Evolutionary conservation across 2,797 vertebrate genomes (phyloP), one percentile per base, ranked within the genome.

Genomic region (Gobio occitaniae): DNA sequence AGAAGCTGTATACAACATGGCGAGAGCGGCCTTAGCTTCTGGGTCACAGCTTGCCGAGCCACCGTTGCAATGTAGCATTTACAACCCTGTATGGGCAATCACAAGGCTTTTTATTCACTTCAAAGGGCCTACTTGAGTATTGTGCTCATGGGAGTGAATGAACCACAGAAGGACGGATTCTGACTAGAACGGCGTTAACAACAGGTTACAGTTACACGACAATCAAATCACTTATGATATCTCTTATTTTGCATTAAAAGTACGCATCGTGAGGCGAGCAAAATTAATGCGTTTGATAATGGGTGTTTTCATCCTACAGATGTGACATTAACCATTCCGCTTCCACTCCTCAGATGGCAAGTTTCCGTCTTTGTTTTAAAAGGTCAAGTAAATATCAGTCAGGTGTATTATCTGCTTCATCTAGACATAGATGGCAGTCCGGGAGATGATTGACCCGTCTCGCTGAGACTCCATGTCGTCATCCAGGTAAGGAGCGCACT

Each of bases 391-490:
- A 71, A 78, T 29, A 65, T 85, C 65, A 65, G 41, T 76, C 44
- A 56, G 66, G 25, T 47, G 47, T 44, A 54, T 63, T 25, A 15
- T 36, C 71, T 25, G 36, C 1, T 19, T 41, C n/a, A 17, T 78
- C 94, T 88, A 97, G 89, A 97, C 97, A 1, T 97, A 97, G 86
- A 97, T 97, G 3, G 97, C 96, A 87, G 95, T 95, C 91, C 96
- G 94, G 70, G 96, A 97, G 87, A 98, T 97, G 89, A 98, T 95
- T 1, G 97, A 97, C 56, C 97, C 97, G 0, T 97, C 97, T 80
- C 96, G 93, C 88, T 97, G 97, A 10, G 97, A 97, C 92, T 98
- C 97, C 97, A 97, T 97, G 93, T 97, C 96, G 12, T 95, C 94
- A 1, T 95, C 94, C 0, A 96, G 92, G 87, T 95, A 95, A 66